Evolutionary conservation across 2,888 invertebrate genomes (phyloP), one percentile per base, ranked within the genome.

Genomic region (Scaptomyza flava): DNA sequence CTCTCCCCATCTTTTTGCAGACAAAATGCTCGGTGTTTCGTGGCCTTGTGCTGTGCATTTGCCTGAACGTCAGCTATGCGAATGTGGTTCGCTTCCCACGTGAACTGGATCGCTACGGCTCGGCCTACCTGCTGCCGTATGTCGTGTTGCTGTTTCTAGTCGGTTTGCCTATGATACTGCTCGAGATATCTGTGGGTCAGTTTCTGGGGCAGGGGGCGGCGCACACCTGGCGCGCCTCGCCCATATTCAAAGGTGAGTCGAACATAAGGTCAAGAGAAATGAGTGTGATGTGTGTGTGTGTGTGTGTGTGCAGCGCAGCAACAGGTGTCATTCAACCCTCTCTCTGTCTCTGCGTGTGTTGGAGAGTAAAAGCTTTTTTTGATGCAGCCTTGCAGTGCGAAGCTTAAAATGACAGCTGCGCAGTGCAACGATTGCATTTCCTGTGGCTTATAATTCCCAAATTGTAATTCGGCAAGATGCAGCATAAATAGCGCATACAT

Each of bases 21-120:
- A 91, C 92, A 80, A 92, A 92, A 90, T 92, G 92, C 78, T 92
- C 92, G 60, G 90, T 92, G 72, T 91, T 92, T 83, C 91, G 92
- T 66, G 91, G 92, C 67, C 87, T 92, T 53, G 89, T 92, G 72
- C 85, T 92, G 68, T 92, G 92, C 83, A 84, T 92, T 77, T 92
- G 92, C 79, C 83, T 92, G 51, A 92, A 92, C 79, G 76, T 92
- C 68, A 91, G 91, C 73, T 92, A 90, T 69, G 91, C 91, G 60
- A 92, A 92, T 82, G 89, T 92, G 67, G 91, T 92, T 64, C 92
- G 92, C 68, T 92, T 92, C 84, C 92, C 92, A 67, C 87, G 92
- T 51, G 92, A 92, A 88, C 77, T 92, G 81, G 92, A 92, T 74
- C 89, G 77, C 77, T 89, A 92, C 75, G 92, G 92, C 33, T 89